These are phyloP conservation scores for Lithophane ornitopus DNA, from an alignment of 2,888 invertebrate genomes.

Conservation along the genomic window DNA sequence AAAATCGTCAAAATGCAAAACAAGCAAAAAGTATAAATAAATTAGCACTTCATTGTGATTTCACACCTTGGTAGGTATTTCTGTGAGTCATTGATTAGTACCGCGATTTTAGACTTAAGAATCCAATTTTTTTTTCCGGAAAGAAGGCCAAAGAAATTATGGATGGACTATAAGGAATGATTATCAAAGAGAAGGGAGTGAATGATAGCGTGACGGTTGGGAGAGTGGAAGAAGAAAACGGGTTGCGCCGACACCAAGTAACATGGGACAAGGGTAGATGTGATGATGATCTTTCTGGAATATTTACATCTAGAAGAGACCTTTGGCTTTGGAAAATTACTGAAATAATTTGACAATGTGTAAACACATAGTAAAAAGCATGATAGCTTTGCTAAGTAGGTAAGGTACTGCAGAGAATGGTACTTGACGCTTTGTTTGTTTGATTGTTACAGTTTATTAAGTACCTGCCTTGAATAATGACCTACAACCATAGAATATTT, in stretches of 20 bases:
- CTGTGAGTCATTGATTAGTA: constrained; percentile 38
- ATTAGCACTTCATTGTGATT: constrained; percentile 51
- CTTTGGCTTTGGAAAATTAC: neutral
- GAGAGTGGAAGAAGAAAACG: no score
- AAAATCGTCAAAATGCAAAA: neutral
- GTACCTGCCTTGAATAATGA: constrained; percentile 2
- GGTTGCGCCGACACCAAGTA: no score
- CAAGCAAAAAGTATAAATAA: constrained; percentile 4
- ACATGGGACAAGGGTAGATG: no score
- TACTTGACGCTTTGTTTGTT: neutral
- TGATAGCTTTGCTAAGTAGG: neutral
- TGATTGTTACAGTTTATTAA: constrained; percentile 3
- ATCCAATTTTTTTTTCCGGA: neutral
- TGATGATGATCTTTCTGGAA: neutral
- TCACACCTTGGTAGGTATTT: constrained; percentile 36
- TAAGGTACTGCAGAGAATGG: neutral
- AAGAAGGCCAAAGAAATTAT: no score
- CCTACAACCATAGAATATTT: no score
- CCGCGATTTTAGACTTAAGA: neutral
- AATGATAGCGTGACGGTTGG: no score
- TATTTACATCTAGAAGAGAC: neutral
- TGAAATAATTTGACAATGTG: neutral
- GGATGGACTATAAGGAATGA: no score
- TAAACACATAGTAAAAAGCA: neutral
- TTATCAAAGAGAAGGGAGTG: no score